Conservation (phyloP, 2,113 vertebrate genomes). For the Toxostoma redivivum region DNA sequence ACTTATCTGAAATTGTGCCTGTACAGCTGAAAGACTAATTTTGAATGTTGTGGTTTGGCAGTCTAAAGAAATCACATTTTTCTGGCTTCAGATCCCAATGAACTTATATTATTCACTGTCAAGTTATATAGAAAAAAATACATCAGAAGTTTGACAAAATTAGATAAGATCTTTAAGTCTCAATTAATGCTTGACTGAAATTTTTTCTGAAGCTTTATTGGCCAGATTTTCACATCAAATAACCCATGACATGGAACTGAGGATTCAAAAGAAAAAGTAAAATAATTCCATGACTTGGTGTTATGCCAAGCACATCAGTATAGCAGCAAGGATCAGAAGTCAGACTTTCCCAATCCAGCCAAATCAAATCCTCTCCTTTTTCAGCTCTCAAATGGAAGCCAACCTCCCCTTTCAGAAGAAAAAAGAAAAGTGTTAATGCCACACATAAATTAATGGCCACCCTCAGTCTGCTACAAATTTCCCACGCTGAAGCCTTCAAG, state of each 20-base stretch:
- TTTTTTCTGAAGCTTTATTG: background rate
- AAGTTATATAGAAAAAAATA: background rate
- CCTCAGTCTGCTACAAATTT: background rate
- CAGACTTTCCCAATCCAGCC: background rate
- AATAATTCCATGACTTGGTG: background rate
- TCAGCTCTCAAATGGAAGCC: background rate
- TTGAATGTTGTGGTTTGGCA: background rate
- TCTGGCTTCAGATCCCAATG: background rate
- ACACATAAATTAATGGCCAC: background rate
- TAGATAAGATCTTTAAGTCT: background rate
- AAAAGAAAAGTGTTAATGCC: background rate
- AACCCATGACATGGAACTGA: background rate
- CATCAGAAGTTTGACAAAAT: background rate
- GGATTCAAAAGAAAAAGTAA: background rate
- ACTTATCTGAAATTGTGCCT: background rate
- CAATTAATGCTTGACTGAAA: background rate
- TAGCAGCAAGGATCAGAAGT: background rate
- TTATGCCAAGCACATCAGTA: background rate
- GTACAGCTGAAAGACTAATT: background rate
- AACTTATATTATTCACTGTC: background rate
- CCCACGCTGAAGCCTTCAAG: accelerated
- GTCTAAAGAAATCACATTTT: background rate
- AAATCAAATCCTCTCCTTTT: background rate
- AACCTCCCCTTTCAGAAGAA: background rate
- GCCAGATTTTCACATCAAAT: background rate